Evolutionary conservation across 2,888 invertebrate genomes (phyloP), one percentile per base, ranked within the genome.

Genomic region (Zhengitettix transpicula): DNA sequence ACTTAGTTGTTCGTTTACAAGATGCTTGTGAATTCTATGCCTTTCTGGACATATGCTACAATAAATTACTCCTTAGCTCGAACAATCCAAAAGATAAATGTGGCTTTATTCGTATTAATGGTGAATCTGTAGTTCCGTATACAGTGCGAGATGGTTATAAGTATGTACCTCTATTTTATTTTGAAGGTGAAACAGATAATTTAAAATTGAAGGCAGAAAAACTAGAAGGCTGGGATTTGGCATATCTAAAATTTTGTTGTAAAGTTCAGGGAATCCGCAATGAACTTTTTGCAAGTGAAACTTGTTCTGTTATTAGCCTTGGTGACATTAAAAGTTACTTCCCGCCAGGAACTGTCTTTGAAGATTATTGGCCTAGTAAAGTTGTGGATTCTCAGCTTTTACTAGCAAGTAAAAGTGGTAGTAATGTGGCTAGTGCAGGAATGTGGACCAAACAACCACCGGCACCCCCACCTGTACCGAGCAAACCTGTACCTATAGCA

Each of bases 281-380:
- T 70, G 92, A 93, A 76, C 74, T 93, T 62, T 92, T 93, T 74
- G 89, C 90, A 17, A 89, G 89, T 77, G 91, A 92, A 70, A 88
- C 89, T 11, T 92, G 92, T 73, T 87, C 88, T 59, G 92, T 92
- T 68, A 92, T 93, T 62, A 91, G 90, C 77, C 78, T 93, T 66
- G 84, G 87, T 52, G 92, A 93, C 74, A 90, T 93, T 67, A 89
- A 89, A 71, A 88, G 88, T 71, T 92, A 92, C 71, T 92, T 93
- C 68, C 91, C 91, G 0, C 87, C 87, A 10, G 89, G 89, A 40
- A 92, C 92, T 0, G 83, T 86, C 67, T 93, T 93, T 70, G 92
- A 93, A 71, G 91, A 92, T 68, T 93, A 92, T 72, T 93, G 93
- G 93, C 93, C 93, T 0, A 87, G 85, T 70, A 90, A 91, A 74